These are phyloP conservation scores for Agriopis aurantiaria DNA, from an alignment of 2,888 invertebrate species.

Conservation along the genomic window DNA sequence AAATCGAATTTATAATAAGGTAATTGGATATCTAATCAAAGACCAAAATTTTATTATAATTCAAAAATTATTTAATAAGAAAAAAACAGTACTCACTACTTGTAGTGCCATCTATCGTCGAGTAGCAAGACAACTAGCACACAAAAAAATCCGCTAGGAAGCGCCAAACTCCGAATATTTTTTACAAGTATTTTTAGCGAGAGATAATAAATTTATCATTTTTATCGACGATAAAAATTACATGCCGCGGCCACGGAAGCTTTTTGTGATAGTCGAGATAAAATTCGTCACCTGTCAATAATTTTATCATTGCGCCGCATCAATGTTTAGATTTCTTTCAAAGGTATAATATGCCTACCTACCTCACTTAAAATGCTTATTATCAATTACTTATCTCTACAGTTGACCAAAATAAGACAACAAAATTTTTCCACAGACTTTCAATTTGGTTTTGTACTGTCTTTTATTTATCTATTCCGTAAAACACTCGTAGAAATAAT, in stretches of 20 bases:
- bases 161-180: constrained; percentile 37
- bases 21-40: no score
- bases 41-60: no score
- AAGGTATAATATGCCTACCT: background rate
- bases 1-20: no score
- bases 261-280: constrained; percentile 32
- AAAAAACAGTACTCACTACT: background rate
- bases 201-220: constrained; percentile 15
- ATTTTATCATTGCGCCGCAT: constrained; percentile 33
- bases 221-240: constrained; percentile 21
- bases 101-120: constrained; percentile 61
- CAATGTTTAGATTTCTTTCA: background rate
- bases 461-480: no score
- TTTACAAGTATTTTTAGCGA: background rate
- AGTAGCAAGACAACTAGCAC: constrained; percentile 59
- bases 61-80: background rate
- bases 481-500: no score
- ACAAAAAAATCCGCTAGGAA: constrained; percentile 50
- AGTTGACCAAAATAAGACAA: no score
- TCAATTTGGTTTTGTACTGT: no score
- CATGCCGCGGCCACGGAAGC: constrained; percentile 26
- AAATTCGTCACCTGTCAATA: constrained; percentile 38
- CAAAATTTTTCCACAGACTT: no score
- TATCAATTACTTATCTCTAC: no score
- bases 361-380: no score